Percentiles rank a stretch among this genome's conserved stretches.
These are phyloP conservation scores for Delia radicum DNA, from an alignment of 1,140 invertebrate species.

Conservation along the genomic window DNA sequence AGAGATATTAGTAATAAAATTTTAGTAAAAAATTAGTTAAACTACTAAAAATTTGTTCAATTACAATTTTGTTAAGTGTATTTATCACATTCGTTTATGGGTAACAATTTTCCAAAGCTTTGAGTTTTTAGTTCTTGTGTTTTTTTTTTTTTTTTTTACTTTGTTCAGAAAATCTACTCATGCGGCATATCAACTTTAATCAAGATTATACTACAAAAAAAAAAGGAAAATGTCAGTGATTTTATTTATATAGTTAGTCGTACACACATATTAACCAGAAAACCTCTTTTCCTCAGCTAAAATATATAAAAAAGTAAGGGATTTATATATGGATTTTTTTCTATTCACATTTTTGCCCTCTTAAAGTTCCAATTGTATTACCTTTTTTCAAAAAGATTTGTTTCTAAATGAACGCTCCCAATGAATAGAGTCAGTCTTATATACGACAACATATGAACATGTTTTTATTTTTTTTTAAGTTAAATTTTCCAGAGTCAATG, in stretches of 20 bases:
- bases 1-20: too few relatives aligned
- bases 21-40: too few relatives aligned
- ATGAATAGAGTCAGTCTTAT: not conserved
- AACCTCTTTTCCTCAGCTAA: too few relatives aligned
- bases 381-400: not conserved
- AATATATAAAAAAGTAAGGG: not conserved
- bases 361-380: not conserved
- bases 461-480: too few relatives aligned
- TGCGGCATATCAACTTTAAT: conserved; percentile 17
- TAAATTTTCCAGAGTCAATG: not conserved
- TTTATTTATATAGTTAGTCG: conserved; percentile 7
- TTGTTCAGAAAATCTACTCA: not conserved
- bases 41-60: too few relatives aligned
- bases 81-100: not conserved
- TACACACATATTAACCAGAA: not conserved
- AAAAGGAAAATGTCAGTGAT: not conserved
- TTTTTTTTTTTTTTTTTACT: not conserved
- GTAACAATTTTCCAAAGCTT: conserved; percentile 14
- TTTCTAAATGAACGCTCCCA: conserved; percentile 3
- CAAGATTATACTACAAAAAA: not conserved
- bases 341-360: not conserved
- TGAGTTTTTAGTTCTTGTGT: not conserved
- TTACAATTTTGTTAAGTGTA: too few relatives aligned
- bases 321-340: not conserved
- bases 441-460: not conserved